A percentile compares a stretch with the other conserved stretches of the same genome.
Conservation (phyloP, 2,113 vertebrate species). For the Collichthys lucidus region DNA sequence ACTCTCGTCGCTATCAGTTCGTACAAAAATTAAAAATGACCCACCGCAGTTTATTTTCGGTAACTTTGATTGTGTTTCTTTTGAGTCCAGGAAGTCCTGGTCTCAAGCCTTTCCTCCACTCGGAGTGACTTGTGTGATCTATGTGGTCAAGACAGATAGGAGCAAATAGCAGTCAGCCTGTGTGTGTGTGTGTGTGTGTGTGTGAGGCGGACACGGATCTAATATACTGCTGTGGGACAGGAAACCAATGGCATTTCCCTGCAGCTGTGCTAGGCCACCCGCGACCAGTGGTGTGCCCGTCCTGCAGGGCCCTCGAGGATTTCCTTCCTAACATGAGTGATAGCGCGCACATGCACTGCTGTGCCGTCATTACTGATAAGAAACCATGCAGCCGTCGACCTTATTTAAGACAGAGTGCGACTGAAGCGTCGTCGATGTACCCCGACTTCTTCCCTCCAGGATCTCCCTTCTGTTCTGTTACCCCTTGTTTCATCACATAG, state of each 20-base stretch:
- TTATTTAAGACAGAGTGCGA: slow-evolving; percentile 11
- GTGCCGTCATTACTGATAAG: neutral
- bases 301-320: slow-evolving; percentile 43
- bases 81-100: slow-evolving; percentile 51
- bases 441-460: neutral
- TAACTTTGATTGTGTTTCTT: neutral
- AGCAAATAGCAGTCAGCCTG: slow-evolving; percentile 32
- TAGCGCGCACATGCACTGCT: slow-evolving; percentile 4
- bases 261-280: slow-evolving; percentile 60
- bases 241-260: slow-evolving; percentile 72
- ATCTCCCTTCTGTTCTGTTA: slow-evolving; percentile 7
- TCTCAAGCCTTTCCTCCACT: slow-evolving; percentile 62
- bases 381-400: neutral
- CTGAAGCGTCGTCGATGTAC: neutral
- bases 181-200: slow-evolving; percentile 12
- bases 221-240: slow-evolving; percentile 64
- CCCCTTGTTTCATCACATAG: slow-evolving; percentile 26
- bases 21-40: neutral
- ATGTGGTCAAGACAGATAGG: slow-evolving; percentile 50
- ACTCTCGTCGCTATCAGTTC: neutral
- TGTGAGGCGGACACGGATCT: slow-evolving; percentile 21
- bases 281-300: slow-evolving; percentile 28
- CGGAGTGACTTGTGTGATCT: slow-evolving; percentile 5
- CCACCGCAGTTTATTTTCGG: neutral
- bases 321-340: slow-evolving; percentile 22